Percentiles rank a stretch among this genome's conserved stretches.
These are phyloP conservation scores for Hemicentrotus pulcherrimus DNA, from an alignment of 35 echinoderm and acorn worm genomes.

Conservation along the genomic window DNA sequence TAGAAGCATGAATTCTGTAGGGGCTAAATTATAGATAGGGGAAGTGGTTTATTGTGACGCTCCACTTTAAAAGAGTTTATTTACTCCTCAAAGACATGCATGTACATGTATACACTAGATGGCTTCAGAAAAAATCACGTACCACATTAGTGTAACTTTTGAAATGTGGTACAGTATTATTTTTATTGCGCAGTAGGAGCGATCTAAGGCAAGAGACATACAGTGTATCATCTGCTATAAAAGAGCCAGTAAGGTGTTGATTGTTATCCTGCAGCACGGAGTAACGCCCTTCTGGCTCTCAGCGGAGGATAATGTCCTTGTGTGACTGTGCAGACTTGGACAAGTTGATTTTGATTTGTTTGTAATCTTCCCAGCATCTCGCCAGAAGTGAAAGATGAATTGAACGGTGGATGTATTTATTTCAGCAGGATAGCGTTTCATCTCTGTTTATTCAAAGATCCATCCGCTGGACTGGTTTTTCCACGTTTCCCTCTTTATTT, in stretches of 20 bases:
- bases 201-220: too few species aligned
- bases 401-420: neutral
- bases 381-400: neutral
- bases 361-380: neutral
- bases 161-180: too few species aligned
- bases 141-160: too few species aligned
- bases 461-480: neutral
- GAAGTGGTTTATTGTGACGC: neutral
- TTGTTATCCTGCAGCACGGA: neutral
- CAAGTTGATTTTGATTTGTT: neutral
- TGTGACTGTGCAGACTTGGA: neutral
- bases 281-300: too few species aligned
- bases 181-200: too few species aligned
- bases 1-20: neutral
- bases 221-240: neutral
- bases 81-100: neutral
- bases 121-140: too few species aligned
- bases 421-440: neutral
- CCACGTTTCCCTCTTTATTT: neutral
- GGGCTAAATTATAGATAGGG: neutral
- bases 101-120: neutral
- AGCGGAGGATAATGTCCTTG: neutral
- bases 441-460: neutral
- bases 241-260: neutral
- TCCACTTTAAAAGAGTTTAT: neutral